A percentile compares a stretch with the other conserved stretches of the same genome.
Conservation (phyloP, 2,113 vertebrate species). For the Poecile atricapillus region DNA sequence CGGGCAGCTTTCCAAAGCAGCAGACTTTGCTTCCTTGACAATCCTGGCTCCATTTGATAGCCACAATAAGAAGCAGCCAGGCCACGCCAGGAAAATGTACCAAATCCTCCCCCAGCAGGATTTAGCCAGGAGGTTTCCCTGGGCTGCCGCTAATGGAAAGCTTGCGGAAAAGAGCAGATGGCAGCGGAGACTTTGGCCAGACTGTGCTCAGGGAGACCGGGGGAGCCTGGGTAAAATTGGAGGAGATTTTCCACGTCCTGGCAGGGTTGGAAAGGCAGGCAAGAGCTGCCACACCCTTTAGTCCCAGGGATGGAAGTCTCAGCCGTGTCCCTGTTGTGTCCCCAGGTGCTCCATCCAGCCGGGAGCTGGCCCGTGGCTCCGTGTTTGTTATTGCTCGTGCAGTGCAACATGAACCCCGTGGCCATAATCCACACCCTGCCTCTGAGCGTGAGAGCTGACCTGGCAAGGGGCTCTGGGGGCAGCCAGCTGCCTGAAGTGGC, state of each 20-base stretch:
- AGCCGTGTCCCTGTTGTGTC: fast-evolving
- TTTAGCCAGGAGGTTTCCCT: constrained; percentile 21
- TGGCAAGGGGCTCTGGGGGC: not conserved
- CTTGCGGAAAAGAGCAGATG: constrained; percentile 27
- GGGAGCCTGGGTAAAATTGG: not conserved
- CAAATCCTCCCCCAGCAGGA: not conserved
- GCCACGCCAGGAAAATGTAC: constrained; percentile 24
- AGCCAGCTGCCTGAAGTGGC: not conserved
- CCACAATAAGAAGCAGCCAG: not conserved
- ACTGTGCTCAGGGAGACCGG: not conserved
- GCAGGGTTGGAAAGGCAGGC: fast-evolving
- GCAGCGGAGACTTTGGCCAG: not conserved
- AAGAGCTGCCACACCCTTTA: not conserved
- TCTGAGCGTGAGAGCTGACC: not conserved
- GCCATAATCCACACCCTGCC: not conserved
- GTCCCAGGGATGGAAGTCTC: not conserved
- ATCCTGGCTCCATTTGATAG: not conserved
- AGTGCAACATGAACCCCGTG: not conserved
- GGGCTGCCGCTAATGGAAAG: not conserved
- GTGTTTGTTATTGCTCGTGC: not conserved
- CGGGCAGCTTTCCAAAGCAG: not conserved
- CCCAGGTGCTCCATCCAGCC: fast-evolving
- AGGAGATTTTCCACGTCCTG: not conserved
- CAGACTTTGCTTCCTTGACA: not conserved
- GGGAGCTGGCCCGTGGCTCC: not conserved